These are phyloP conservation scores for Motacilla alba DNA, from an alignment of 2,113 vertebrate species.

Conservation along the genomic window DNA sequence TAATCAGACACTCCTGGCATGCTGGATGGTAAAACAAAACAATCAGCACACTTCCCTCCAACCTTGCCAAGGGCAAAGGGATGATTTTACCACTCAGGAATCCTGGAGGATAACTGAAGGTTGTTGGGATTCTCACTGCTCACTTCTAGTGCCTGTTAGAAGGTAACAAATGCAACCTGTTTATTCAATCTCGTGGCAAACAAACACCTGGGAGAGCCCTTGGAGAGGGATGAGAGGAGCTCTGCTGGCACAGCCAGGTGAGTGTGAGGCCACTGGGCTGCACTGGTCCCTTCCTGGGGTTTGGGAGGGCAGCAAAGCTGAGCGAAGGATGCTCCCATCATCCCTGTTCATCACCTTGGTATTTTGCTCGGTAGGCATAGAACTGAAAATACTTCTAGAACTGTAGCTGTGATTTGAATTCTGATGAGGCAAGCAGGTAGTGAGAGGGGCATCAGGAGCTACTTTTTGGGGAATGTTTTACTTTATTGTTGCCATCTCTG, in stretches of 20 bases:
- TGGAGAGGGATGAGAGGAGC: accelerated
- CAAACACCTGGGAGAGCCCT: neutral
- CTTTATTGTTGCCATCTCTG: neutral
- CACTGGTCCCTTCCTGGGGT: accelerated
- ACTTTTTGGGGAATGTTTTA: neutral
- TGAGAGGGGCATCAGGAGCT: neutral
- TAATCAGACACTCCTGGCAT: neutral
- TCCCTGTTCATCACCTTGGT: too few relatives aligned
- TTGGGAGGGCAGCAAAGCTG: neutral
- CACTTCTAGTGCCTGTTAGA: neutral
- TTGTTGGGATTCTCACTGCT: neutral
- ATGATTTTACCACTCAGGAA: neutral
- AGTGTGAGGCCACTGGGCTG: neutral
- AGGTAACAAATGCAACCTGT: neutral
- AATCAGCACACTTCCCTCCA: neutral
- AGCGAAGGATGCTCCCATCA: neutral
- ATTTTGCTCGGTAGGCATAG: neutral
- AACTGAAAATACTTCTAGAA: neutral
- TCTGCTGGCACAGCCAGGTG: neutral
- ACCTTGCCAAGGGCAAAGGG: neutral
- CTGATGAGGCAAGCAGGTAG: neutral
- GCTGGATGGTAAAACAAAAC: neutral
- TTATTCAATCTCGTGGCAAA: neutral
- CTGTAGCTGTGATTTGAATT: neutral
- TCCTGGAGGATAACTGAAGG: neutral